phyloP scores from a whole-genome alignment of 2,113 vertebrate species.

The Psophia crepitans region DNA sequence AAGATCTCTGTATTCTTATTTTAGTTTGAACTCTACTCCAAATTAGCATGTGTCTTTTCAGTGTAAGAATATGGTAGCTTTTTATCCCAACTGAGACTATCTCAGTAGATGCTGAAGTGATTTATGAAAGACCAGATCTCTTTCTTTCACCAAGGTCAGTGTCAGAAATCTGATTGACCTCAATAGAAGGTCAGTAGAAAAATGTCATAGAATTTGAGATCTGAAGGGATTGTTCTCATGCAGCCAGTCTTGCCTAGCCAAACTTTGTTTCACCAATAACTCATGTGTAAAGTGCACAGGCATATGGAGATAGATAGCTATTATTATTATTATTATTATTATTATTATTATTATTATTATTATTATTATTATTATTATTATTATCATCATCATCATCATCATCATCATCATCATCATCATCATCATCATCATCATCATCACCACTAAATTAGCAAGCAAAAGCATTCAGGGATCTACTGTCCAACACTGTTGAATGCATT shows the following conservation, averaged over 20 bases:
- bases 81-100: not conserved
- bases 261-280: not conserved
- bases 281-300: not conserved
- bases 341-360: no score
- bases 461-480: not conserved
- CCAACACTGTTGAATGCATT: not conserved
- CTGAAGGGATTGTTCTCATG: not conserved
- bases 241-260: not conserved
- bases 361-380: no score
- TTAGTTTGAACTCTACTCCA: not conserved
- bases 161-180: not conserved
- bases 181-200: not conserved
- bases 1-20: slow-evolving; percentile 21
- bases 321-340: no score
- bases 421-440: no score
- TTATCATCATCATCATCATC: no score
- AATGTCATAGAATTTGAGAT: not conserved
- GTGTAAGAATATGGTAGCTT: not conserved
- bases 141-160: not conserved
- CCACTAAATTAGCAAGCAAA: not conserved
- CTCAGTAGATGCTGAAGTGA: not conserved
- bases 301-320: not conserved
- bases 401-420: no score
- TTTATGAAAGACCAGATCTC: not conserved
- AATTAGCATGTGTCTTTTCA: slow-evolving; percentile 2